Evolutionary conservation across 92 coral and sea anemone species (phyloP), one percentile per base, ranked within the genome.

Genomic region (Desmophyllum pertusum): DNA sequence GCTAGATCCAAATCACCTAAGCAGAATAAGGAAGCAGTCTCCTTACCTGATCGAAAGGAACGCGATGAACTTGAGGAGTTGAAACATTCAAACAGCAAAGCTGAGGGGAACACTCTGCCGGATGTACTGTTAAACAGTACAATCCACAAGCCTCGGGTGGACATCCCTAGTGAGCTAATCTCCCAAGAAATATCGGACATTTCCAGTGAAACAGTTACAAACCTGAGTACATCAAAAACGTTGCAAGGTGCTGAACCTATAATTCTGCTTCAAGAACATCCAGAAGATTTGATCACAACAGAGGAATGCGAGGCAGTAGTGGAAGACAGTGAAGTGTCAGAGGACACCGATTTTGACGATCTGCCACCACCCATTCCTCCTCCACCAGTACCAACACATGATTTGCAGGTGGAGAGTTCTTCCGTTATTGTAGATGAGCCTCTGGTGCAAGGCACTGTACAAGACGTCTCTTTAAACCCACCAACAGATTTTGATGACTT

Each of bases 311-410:
- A 78, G 10, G 1, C 18, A 38, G 59, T 63, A 36, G 55, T 23
- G 41, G 71, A 77, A 35, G 66, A 59, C 59, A 79, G 37, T 79
- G 89, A 42, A 21, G 31, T 78, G 36, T n/a, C n/a, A n/a, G 52
- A 83, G 23, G 63, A 9, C 23, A 27, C 55, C 30, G 57, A 70
- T 77, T 67, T 77, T 70, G 78, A 75, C 39, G 88, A 81, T 67
- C 89, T 82, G 21, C 88, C 89, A 5, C 87, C 90, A 29, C 43
- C 79, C 4, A 64, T 51, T 3, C 84, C 88, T 18, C 95, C 97
- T 6, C 93, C 97, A 0, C 84, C 91, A 71, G 23, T 81, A 23
- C 88, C 93, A 11, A 61, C 30, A 14, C 23, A 48, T 17, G 66
- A 80, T 14, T 0, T 1, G 50, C 50, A 80, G n/a, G 2, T 67